A percentile compares a stretch with the other conserved stretches of the same genome.
Conservation (phyloP, 2,888 invertebrate genomes). For the Dione vanillae region DNA sequence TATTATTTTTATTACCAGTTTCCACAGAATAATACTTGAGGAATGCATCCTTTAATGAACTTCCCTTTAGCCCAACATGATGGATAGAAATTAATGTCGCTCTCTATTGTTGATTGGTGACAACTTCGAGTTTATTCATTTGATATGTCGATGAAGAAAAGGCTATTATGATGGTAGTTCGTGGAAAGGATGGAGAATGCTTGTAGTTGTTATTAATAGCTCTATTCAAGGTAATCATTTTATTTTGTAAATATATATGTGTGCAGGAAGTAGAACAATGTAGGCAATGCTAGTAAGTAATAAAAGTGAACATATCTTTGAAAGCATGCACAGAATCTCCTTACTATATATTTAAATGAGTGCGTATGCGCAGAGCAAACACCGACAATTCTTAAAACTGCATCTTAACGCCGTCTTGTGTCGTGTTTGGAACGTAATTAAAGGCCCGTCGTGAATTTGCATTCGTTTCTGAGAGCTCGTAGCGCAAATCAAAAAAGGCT, state of each 20-base stretch:
- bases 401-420: conserved; percentile 76
- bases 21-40: conserved; percentile 84
- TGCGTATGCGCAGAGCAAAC: conserved; percentile 60
- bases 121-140: conserved; percentile 69
- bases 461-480: conserved; percentile 80
- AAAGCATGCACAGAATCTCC: conserved; percentile 66
- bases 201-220: conserved; percentile 47
- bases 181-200: conserved; percentile 55
- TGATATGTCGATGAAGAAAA: conserved; percentile 49
- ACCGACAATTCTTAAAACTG: conserved; percentile 77
- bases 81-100: conserved; percentile 83
- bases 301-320: conserved; percentile 72
- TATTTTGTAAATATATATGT: conserved; percentile 19
- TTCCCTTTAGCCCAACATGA: conserved; percentile 82
- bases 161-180: conserved; percentile 58
- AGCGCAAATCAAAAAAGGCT: conserved; percentile 74
- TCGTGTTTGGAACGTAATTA: conserved; percentile 82
- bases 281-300: conserved; percentile 50
- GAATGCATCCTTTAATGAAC: conserved; percentile 84
- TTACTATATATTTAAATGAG: conserved; percentile 68
- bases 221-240: conserved; percentile 21
- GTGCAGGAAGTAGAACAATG: conserved; percentile 41
- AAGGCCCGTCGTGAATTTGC: conserved; percentile 77
- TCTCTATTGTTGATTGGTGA: conserved; percentile 81
- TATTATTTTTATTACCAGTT: conserved; percentile 84